phyloP scores from a whole-genome alignment of 2,888 invertebrate species.

The Abrostola triplasia region DNA sequence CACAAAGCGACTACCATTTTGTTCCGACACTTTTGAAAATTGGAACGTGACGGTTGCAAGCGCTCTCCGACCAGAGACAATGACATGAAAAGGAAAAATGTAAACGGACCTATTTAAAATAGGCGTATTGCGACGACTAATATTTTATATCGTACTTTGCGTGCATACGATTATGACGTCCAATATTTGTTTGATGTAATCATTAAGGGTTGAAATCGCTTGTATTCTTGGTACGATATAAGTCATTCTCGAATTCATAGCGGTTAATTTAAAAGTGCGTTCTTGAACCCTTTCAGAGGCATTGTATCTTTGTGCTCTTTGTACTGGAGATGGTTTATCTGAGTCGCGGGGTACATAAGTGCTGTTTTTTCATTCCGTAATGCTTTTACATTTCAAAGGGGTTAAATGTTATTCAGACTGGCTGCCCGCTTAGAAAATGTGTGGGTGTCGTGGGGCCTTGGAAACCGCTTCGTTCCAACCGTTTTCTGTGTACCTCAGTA shows the following conservation, averaged over 20 bases:
- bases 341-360: slow-evolving; percentile 88
- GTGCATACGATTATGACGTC: slow-evolving; percentile 63
- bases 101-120: slow-evolving; percentile 87
- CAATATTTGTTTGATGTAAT: slow-evolving; percentile 36
- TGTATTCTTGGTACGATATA: slow-evolving; percentile 61
- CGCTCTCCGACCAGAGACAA: slow-evolving; percentile 86
- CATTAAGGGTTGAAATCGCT: slow-evolving; percentile 67
- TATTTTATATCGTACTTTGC: slow-evolving; percentile 75
- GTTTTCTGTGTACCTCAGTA: slow-evolving; percentile 35
- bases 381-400: slow-evolving; percentile 89
- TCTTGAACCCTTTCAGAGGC: slow-evolving; percentile 89
- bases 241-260: slow-evolving; percentile 68
- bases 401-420: slow-evolving; percentile 88
- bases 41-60: slow-evolving; percentile 89
- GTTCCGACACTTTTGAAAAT: slow-evolving; percentile 89
- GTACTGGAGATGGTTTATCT: slow-evolving; percentile 88
- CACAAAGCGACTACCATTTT: slow-evolving; percentile 87
- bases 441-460: slow-evolving; percentile 82
- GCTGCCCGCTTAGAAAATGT: slow-evolving; percentile 84
- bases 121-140: slow-evolving; percentile 77
- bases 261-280: slow-evolving; percentile 88
- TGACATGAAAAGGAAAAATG: slow-evolving; percentile 89
- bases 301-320: slow-evolving; percentile 89
- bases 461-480: slow-evolving; percentile 59
- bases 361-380: slow-evolving; percentile 89